phyloP scores from a whole-genome alignment of 2,113 vertebrate species.

The Taxidea taxus region DNA sequence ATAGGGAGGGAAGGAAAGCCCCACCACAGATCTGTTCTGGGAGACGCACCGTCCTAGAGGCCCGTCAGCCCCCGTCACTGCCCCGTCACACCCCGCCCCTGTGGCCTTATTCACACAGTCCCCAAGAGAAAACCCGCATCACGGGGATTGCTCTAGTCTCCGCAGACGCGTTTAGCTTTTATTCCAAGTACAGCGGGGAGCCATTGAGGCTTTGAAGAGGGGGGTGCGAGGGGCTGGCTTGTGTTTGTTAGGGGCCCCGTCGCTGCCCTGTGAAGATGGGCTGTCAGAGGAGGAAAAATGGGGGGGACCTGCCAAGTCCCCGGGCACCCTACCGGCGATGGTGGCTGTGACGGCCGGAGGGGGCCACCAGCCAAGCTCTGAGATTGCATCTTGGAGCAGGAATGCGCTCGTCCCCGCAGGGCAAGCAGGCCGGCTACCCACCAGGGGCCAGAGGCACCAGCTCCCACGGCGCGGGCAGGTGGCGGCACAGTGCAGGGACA shows the following conservation, averaged over 20 bases:
- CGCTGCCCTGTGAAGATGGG: accelerated
- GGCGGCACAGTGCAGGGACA: background rate
- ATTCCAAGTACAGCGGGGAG: accelerated
- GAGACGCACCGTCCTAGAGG: accelerated
- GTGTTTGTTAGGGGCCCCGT: background rate
- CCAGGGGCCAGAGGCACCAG: background rate
- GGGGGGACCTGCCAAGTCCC: accelerated
- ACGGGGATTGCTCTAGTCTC: accelerated
- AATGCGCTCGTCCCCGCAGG: accelerated
- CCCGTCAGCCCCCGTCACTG: background rate
- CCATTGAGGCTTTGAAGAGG: background rate
- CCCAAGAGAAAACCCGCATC: accelerated
- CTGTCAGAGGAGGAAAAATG: accelerated
- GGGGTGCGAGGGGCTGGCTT: accelerated
- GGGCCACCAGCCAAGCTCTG: accelerated
- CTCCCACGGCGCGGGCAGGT: accelerated
- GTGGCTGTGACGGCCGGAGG: accelerated
- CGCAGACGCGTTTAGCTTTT: accelerated
- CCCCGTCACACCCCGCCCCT: accelerated
- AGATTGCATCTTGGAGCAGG: accelerated
- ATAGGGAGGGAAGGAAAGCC: accelerated
- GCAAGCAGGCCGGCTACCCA: accelerated
- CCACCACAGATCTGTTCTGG: accelerated
- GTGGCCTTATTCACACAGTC: accelerated
- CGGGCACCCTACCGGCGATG: accelerated